Evolutionary conservation across 1,140 invertebrate genomes (phyloP), one percentile per base, ranked within the genome.

Genomic region (Drosophila willistoni): DNA sequence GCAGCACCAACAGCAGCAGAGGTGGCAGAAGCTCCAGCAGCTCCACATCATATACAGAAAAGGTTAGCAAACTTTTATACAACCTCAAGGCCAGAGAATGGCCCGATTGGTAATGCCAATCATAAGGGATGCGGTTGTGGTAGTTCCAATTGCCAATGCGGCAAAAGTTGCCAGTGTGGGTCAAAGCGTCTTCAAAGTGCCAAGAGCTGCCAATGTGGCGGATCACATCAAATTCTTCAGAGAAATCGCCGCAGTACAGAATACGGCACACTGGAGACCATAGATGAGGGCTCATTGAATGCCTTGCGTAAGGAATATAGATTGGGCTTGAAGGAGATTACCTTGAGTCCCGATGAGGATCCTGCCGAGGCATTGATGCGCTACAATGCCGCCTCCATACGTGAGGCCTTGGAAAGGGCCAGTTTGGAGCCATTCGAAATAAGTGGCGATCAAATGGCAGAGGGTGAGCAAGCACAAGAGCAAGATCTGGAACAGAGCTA

Each of bases 331-430:
- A 91, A 91, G 51, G 90, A 91, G 78, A 91, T 91, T 17, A 91
- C 90, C 5, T 57, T 91, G 10, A 86, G 69, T 54, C 90, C 90
- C 3, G 85, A 91, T 7, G 90, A 91, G 61, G 90, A 91, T 75
- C 90, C 90, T 0, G 79, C 87, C 0, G 90, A 91, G 63, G 90
- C 90, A 3, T 57, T 91, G 6, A 90, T 90, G 87, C 90, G 90
- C 25, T 86, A 91, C 70, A 91, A 91, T 73, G 87, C 84, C 0
- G 90, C 79, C 60, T 91, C 90, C 17, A 90, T 91, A 47, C 73
- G 79, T 0, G 86, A 91, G 55, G 90, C 90, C 0, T 42, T 91
- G 12, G 87, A 90, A 29, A 66, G 82, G 0, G 90, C 90, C 25
- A 90, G 77, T 39, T 66, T 78, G n/a, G 86, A 73, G 19, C 90